Base-by-base conservation (phyloP, 2,888 invertebrate genomes). In the Tetranychus piercei region DNA sequence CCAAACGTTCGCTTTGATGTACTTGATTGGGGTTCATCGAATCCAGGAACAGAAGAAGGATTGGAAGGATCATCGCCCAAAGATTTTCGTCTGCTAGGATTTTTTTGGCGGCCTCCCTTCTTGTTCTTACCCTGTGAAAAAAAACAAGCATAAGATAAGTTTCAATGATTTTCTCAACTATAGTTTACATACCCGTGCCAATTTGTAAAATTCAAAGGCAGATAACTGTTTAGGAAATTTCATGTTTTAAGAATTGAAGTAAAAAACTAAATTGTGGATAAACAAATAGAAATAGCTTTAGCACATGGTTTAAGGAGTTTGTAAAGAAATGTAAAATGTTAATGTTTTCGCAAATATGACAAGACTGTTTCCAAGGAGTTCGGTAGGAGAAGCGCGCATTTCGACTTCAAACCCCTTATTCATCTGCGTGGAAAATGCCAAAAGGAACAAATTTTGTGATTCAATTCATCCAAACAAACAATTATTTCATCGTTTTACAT, bases 1-100 rank as follows among this genome's bases (percentile, higher is more conserved):
- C 69, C 69, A 69, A 69, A 69, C 8, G 22, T 69, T 69, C 34
- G 5, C 20, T 23, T 69, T 20, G n/a, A 20, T 69, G 69, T 69
- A 11, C 20, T 23, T 23, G 55, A 55, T 55, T 55, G 55, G 9
- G 55, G 9, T 7, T 9, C 55, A 1, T 15, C 55, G 15, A 55
- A 55, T 15, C 7, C 55, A 55, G 55, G 55, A 9, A 55, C 9
- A 55, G 9, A 9, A 15, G 55, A 55, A 15, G 45, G n/a, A n/a
- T n/a, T 45, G 9, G 45, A 45, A 8, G 55, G 55, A 15, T 55
- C 55, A 55, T 55, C 55, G 7, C 55, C 55, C 1, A 55, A 1
- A 1, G 55, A 55, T 55, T 15, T 15, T 55, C 55, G 5, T 15
- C 55, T 15, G 5, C 2, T 15, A 55, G 34, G 34, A 34, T 34